These are phyloP conservation scores for Poliocrania exsul DNA, from an alignment of 2,797 vertebrate species.

Conservation along the genomic window DNA sequence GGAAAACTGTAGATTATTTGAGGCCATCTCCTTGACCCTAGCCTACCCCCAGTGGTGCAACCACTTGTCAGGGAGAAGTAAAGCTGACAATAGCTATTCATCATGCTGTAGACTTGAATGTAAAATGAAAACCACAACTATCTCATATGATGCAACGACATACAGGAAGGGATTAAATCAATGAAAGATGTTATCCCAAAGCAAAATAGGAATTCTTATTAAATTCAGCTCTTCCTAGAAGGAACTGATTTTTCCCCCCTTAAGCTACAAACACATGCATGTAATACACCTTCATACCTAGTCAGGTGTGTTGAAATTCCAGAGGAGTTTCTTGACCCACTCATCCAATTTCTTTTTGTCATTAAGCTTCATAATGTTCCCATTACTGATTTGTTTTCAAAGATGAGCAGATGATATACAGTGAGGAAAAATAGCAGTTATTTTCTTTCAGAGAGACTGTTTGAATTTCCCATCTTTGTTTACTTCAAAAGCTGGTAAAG, in stretches of 20 bases:
- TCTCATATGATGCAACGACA: slow-evolving; percentile 47
- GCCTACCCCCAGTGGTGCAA: slow-evolving; percentile 30
- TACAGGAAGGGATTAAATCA: slow-evolving; percentile 72
- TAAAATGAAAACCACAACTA: slow-evolving; percentile 74
- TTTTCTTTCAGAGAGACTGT: background rate
- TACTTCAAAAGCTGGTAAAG: background rate
- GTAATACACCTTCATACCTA: background rate
- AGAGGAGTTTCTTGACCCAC: background rate
- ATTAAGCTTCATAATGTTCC: background rate
- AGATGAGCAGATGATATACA: background rate
- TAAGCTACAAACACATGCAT: background rate
- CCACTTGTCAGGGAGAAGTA: slow-evolving; percentile 60
- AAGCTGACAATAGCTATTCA: slow-evolving; percentile 72
- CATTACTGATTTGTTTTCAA: background rate
- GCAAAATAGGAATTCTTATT: slow-evolving; percentile 72
- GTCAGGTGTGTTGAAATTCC: background rate
- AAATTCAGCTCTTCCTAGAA: slow-evolving; percentile 58
- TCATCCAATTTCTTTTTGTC: background rate
- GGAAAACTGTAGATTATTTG: slow-evolving; percentile 37
- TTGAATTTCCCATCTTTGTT: background rate
- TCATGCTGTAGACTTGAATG: slow-evolving; percentile 68
- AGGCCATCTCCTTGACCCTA: slow-evolving; percentile 13
- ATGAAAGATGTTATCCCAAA: slow-evolving; percentile 77
- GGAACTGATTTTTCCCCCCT: background rate
- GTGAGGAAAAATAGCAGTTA: background rate